Evolutionary conservation across 1,140 invertebrate genomes (phyloP), one percentile per base, ranked within the genome.

Genomic region (Gonatopus flavifemur): DNA sequence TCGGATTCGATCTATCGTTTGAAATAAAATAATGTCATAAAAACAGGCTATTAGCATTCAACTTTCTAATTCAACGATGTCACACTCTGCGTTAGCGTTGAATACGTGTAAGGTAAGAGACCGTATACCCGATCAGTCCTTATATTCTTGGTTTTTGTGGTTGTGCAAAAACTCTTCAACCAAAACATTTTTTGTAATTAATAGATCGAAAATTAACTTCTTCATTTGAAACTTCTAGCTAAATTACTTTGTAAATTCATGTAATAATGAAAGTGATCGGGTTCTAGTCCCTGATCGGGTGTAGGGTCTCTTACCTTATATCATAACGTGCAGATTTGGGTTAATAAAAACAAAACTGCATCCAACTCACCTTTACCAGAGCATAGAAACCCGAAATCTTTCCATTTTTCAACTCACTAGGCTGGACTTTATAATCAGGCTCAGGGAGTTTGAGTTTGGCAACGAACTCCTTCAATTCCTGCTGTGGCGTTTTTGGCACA

Each of bases 1-100:
- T 71, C 41, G 3, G 60, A 52, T 3, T 76, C 80, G 12, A 84
- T 74, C 81, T 82, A 48, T 36, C 7, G 42, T 36, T 45, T 20
- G 35, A 44, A 22, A 32, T 22, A 53, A 57, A 32, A 32, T 39
- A 5, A 41, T 24, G 30, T 53, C 24, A 37, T 49, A 44, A 33
- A 30, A 31, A 18, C 8, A 45, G 28, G 10, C 9, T 48, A 7
- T 28, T 28, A 7, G 12, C 25, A 28, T 7, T 28, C 25, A 7
- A 7, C 25, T 28, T 6, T 6, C 25, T 7, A 6, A 28, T 7
- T 28, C 12, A 12, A 7, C 25, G 12, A 28, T 6, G 6, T 12
- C 12, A 28, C 12, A 28, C 25, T 12, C 6, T 7, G 12, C 25
- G 25, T 28, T 12, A 28, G 6, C 25, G 6, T 7, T 28, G 6